Evolutionary conservation across 2,888 invertebrate species (phyloP).

Genomic region (Monoplex corrugatus): DNA sequence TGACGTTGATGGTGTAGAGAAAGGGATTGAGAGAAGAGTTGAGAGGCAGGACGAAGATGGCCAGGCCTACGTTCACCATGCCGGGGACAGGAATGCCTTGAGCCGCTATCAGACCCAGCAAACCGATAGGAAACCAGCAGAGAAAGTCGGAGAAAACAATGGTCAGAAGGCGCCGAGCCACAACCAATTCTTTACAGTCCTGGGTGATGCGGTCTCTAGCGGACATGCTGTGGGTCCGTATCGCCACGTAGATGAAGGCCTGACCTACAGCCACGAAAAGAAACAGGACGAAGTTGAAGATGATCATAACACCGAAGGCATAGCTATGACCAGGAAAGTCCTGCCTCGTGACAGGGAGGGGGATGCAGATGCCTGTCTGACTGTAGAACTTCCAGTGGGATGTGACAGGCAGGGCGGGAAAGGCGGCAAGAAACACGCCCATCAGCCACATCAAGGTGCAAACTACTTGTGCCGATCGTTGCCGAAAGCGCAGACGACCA

Average conservation of each 20-base stretch:
- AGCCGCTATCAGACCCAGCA: not conserved
- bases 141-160: conserved; percentile 21
- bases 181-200: not conserved
- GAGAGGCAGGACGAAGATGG: not conserved
- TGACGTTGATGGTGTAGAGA: conserved; percentile 1
- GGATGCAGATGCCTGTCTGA: conserved; percentile 13
- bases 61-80: not conserved
- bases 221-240: not conserved
- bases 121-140: conserved; percentile 27
- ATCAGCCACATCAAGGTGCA: not conserved
- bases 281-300: conserved; percentile 15
- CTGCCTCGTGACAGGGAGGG: not conserved
- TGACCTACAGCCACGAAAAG: not conserved
- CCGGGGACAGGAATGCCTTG: not conserved
- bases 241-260: conserved; percentile 3
- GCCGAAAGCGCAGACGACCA: not conserved
- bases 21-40: conserved; percentile 2
- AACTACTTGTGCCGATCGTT: not conserved
- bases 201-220: no score
- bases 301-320: conserved; percentile 25
- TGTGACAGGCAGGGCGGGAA: not conserved
- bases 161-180: not conserved
- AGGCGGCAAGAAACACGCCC: not conserved
- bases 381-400: not conserved
- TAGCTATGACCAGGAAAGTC: not conserved